Evolutionary conservation across 35 echinoderm and acorn worm species (phyloP), one percentile per base, ranked within the genome.

Genomic region (Apostichopus parvimensis): DNA sequence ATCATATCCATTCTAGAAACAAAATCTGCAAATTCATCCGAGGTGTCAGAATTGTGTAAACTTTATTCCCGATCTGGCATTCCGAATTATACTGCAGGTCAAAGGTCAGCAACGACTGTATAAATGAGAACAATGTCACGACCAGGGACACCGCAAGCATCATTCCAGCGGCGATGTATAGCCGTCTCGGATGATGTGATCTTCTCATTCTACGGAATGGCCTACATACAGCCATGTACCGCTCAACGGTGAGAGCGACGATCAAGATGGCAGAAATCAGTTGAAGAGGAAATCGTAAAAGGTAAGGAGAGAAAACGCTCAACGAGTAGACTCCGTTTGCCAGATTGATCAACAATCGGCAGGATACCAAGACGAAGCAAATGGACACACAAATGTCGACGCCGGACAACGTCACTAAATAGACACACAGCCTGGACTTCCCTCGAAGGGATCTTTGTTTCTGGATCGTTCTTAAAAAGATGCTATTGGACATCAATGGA

Each of bases 321-420:
- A 53, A 21, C 20, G 7, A 6, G 0, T 12, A 26, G 52, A 54
- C 12, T 56, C 79, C 14, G 58, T 59, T 59, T 3, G 17, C 21
- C 15, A 4, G 18, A n/a, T 58, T 20, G 58, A 54, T 8, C 54
- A 84, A 13, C 17, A 17, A 58, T 17, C 55, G 23, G 14, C 10
- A n/a, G 14, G 55, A 54, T 60, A 84, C n/a, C 0, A 1, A 18
- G 14, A 23, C 58, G 24, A 58, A 84, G 4, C 81, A 56, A 3
- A 84, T n/a, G 58, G 81, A 84, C 6, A 84, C 18, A 20, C 55
- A 84, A 57, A 58, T 25, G 22, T 84, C 81, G 5, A 84, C 17
- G 15, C 81, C 60, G 4, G 54, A 84, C 13, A 84, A 15, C 8
- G 58, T 59, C 55, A 84, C 20, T 55, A 84, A 20, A 55, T 84